Evolutionary conservation across 1,140 invertebrate genomes (phyloP), one percentile per base, ranked within the genome.

Genomic region (Drosophila bocki): DNA sequence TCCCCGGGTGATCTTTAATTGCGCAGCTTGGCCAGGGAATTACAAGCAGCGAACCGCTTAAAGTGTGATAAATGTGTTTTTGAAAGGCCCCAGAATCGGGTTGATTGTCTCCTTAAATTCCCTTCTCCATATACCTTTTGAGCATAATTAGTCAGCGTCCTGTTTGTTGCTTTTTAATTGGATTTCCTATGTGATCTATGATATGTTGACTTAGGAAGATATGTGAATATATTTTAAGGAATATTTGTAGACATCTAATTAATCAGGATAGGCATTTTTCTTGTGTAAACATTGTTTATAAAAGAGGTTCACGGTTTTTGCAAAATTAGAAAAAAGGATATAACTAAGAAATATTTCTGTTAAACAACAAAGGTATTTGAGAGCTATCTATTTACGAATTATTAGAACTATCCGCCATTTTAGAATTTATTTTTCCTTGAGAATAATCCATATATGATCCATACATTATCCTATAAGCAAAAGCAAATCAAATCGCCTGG

Each of bases 31-130:
- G 78, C 70, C 64, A 82, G 69, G 72, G 84, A 62, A 87, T 87
- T 87, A 87, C 84, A 84, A 81, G 82, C 80, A 79, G 76, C 53
- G 51, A 54, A 82, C 63, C 69, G 78, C 74, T 63, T 85, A 85
- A 90, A 90, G 80, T 91, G 83, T 91, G 88, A 91, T 91, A 84
- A 85, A 91, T 91, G 88, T 32, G 61, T 71, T 82, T 91, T 91
- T 91, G 71, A 91, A 78, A 72, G 58, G 51, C 11, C 53, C 45
- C 45, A n/a, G 51, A 65, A 69, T 48, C 39, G 65, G 64, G 69
- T 56, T 53, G 33, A 39, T 65, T 58, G 39, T 57, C 32, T 39
- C 39, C 39, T 32, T 35, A 51, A 59, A 63, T 56, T 26, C 7
- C n/a, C 29, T 32, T 59, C n/a, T 29, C 26, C 15, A 53, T 37